Conservation (phyloP, 2,797 vertebrate species). For the Molossus molossus region DNA sequence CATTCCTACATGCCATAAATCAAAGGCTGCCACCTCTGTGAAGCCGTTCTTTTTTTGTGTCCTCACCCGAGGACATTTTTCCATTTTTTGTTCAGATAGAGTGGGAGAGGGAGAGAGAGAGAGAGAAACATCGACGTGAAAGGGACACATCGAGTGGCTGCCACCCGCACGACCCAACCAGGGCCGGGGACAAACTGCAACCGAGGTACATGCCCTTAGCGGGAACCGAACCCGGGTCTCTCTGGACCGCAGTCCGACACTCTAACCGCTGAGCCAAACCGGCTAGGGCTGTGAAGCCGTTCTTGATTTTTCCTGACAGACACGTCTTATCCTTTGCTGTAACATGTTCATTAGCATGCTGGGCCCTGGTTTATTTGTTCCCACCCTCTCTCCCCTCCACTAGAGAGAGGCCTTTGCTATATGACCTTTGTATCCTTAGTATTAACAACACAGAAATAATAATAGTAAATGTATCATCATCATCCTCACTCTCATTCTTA, state of each 20-base stretch:
- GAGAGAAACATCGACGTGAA: no score
- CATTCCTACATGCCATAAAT: not conserved
- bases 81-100: no score
- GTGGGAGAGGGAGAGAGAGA: no score
- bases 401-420: not conserved
- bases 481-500: not conserved
- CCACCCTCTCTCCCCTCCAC: not conserved
- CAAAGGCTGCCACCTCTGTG: not conserved
- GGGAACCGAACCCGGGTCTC: no score
- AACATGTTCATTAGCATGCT: not conserved
- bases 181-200: no score
- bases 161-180: no score
- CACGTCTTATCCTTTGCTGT: not conserved
- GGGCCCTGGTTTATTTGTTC: not conserved
- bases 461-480: not conserved
- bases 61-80: no score
- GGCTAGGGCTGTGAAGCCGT: not conserved
- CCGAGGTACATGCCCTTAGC: no score
- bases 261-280: no score
- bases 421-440: not conserved
- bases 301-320: constrained; percentile 1
- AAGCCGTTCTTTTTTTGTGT: not conserved
- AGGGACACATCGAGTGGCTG: no score
- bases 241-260: no score
- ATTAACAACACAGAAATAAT: not conserved